Base-by-base conservation (phyloP, 2,888 invertebrate genomes). In the Heliconius charithonia region DNA sequence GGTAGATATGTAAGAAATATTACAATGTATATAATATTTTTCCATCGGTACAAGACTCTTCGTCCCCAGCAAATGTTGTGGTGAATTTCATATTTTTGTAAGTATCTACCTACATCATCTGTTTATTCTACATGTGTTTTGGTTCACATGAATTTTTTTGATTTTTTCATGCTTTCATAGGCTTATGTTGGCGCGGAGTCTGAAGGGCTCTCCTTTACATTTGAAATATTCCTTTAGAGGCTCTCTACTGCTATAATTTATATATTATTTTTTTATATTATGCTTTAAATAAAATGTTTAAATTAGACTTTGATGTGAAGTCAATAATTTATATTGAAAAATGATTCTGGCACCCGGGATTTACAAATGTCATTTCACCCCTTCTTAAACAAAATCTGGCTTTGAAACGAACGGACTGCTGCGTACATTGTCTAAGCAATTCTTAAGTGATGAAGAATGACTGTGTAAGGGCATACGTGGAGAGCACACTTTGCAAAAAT, bases 71-170 rank as follows among this genome's bases (percentile, higher is more conserved):
- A 94, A 95, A 95, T 94, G 94, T 94, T 94, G 94, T 93, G 94
- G 95, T 94, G 95, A 95, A 95, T 95, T 95, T 95, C 95, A 95
- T 95, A 95, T 95, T 95, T 95, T 95, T 94, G 93, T 94, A 94
- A 95, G 95, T 95, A 95, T 94, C 93, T 93, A 92, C 94, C 93
- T 93, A 91, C 95, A 91, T 88, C 89, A 93, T 91, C 92, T 94
- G 95, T 93, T 94, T 95, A 94, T 93, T 93, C 92, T 91, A 90
- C 95, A 95, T 92, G 92, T 95, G 95, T 94, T 94, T 92, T 86
- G 93, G 94, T 95, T 95, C 95, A 93, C 95, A 95, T 94, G 93
- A 90, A 89, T 91, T 91, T 92, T 93, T 91, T 93, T 93, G 91
- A 93, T 94, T 95, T 94, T 83, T 94, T 94, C 94, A 93, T 92